phyloP scores from a whole-genome alignment of 1,140 invertebrate genomes.

The Steinernema feltiae region DNA sequence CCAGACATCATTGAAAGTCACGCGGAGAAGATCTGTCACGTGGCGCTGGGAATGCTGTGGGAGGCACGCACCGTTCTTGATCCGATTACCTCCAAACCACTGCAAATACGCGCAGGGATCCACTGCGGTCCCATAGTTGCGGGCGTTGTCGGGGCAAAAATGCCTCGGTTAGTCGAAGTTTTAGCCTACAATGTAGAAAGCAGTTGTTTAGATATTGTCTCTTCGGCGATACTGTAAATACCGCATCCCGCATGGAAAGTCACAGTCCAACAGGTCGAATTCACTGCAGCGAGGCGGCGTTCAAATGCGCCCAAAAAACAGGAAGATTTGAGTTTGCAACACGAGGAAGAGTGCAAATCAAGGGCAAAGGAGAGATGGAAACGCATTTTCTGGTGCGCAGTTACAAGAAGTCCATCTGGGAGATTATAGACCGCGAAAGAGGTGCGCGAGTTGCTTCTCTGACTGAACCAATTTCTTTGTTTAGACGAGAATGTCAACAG shows the following conservation, averaged over 20 bases:
- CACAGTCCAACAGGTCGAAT: conserved; percentile 50
- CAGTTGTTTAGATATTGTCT: conserved; percentile 61
- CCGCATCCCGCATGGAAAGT: conserved; percentile 57
- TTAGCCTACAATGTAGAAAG: not conserved
- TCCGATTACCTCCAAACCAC: conserved; percentile 44
- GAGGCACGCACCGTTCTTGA: conserved; percentile 54
- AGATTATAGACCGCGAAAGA: conserved; percentile 47
- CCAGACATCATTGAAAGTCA: conserved; percentile 84
- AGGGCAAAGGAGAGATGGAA: conserved; percentile 55
- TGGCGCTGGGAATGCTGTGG: conserved; percentile 69
- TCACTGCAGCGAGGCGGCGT: conserved; percentile 52
- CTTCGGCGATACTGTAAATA: conserved; percentile 72
- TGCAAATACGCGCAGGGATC: conserved; percentile 49
- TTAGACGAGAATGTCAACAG: conserved; percentile 51
- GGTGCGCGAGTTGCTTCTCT: conserved; percentile 24
- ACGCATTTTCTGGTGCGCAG: conserved; percentile 48
- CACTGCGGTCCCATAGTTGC: conserved; percentile 58
- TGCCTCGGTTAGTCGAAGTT: conserved; percentile 58
- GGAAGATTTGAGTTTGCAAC: conserved; percentile 53
- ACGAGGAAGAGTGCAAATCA: conserved; percentile 54
- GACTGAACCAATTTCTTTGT: conserved; percentile 18
- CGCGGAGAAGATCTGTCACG: conserved; percentile 80
- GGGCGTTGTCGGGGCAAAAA: conserved; percentile 63
- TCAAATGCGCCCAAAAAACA: conserved; percentile 43
- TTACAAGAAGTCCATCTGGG: conserved; percentile 55